Evolutionary conservation across 1,140 invertebrate species (phyloP).

Genomic region (Cataglyphis hispanica): DNA sequence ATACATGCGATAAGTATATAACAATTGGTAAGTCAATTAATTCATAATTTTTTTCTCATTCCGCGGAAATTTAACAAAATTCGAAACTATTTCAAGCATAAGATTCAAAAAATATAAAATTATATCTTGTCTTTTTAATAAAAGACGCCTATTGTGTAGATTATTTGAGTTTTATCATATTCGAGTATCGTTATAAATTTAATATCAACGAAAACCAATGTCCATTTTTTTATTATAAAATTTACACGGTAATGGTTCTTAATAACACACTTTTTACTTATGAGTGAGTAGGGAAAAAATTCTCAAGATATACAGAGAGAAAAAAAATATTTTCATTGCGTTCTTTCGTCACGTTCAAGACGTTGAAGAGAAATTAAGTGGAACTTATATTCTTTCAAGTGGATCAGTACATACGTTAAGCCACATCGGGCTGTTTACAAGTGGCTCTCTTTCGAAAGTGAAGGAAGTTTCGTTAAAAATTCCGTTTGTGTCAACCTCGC

Average conservation of each 20-base stretch:
- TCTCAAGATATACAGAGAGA: constrained; percentile 5
- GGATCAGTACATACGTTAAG: constrained; percentile 62
- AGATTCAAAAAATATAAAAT: too few relatives aligned
- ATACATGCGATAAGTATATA: too few relatives aligned
- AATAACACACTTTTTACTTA: background rate
- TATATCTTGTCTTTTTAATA: too few relatives aligned
- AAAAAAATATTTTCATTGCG: constrained; percentile 44
- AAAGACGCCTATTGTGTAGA: background rate
- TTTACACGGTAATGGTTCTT: background rate
- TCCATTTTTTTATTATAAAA: background rate
- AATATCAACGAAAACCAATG: background rate
- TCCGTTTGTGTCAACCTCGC: constrained; percentile 51
- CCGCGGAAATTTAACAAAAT: too few relatives aligned
- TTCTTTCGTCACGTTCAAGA: constrained; percentile 14
- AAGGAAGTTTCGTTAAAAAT: constrained; percentile 67
- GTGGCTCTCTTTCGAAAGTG: constrained; percentile 46
- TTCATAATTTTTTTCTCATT: too few relatives aligned
- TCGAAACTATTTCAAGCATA: too few relatives aligned
- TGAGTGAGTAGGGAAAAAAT: background rate
- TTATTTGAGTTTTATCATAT: background rate
- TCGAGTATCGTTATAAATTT: background rate
- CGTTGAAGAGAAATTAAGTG: constrained; percentile 53
- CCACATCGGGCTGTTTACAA: constrained; percentile 49
- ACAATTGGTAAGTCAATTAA: too few relatives aligned
- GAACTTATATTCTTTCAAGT: constrained; percentile 39